Evolutionary conservation across 2,888 invertebrate genomes (phyloP).

Genomic region (Eupelmus urozonus): DNA sequence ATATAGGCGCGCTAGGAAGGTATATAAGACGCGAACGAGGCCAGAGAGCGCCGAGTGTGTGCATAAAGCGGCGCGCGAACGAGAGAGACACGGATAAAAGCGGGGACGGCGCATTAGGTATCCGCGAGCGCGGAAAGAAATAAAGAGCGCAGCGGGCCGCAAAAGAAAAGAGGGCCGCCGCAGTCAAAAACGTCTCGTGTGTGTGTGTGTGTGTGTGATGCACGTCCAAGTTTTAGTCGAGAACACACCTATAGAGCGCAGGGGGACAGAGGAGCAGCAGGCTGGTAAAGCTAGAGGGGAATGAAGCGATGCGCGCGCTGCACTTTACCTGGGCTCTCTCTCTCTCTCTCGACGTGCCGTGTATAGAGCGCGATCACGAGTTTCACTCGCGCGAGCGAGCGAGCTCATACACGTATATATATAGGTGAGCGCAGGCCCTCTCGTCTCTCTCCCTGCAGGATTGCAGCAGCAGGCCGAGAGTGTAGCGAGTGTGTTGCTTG

Average conservation of each 20-base stretch:
- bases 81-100: no score
- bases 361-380: conserved; percentile 1
- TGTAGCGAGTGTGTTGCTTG: background rate
- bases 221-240: background rate
- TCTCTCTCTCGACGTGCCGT: background rate
- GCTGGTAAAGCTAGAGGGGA: background rate
- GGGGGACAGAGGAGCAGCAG: background rate
- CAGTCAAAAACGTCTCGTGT: conserved; percentile 15
- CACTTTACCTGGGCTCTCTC: conserved; percentile 30
- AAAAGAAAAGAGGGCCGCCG: conserved; percentile 3
- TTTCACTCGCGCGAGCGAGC: background rate
- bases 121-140: background rate
- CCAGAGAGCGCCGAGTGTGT: background rate
- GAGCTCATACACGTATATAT: no score
- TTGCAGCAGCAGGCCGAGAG: no score
- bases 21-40: background rate
- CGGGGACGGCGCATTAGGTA: background rate
- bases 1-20: background rate
- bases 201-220: no score
- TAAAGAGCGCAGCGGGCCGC: background rate
- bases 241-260: background rate
- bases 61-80: no score
- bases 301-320: conserved; percentile 1
- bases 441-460: no score
- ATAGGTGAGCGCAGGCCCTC: no score